Percentiles rank a stretch among this genome's conserved stretches.
Conservation (phyloP, 2,888 invertebrate species). For the Parelbella ahira region DNA sequence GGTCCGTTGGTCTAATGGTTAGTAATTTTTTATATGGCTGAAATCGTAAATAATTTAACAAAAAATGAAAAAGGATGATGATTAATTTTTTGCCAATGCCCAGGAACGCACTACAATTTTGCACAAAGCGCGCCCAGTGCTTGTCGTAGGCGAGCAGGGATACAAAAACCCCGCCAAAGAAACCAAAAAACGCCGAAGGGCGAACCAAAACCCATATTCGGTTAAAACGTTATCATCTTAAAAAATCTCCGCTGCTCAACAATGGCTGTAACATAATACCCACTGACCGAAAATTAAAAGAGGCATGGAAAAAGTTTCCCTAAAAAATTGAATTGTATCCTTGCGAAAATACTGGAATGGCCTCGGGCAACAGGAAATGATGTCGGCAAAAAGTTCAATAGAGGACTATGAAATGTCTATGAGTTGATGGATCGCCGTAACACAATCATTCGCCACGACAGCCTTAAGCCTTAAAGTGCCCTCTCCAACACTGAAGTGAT, state of each 20-base stretch:
- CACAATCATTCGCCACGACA: constrained; percentile 70
- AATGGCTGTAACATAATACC: constrained; percentile 61
- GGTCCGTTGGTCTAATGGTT: too few species aligned
- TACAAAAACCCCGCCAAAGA: constrained; percentile 42
- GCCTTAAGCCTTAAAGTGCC: constrained; percentile 68
- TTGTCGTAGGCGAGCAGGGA: constrained; percentile 31
- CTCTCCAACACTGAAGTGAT: constrained; percentile 74
- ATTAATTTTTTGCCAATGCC: too few species aligned
- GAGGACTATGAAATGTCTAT: constrained; percentile 66
- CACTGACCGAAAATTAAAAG: constrained; percentile 61
- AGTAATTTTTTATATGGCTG: too few species aligned
- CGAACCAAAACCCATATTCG: constrained; percentile 39
- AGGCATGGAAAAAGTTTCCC: constrained; percentile 41
- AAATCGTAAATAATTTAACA: too few species aligned
- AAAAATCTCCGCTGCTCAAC: constrained; percentile 44
- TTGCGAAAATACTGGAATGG: constrained; percentile 60
- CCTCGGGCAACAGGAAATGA: constrained; percentile 73
- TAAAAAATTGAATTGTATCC: constrained; percentile 67
- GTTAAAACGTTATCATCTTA: constrained; percentile 49
- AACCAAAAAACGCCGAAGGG: constrained; percentile 42
- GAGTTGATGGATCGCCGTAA: constrained; percentile 75
- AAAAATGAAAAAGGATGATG: too few species aligned
- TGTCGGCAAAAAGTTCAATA: constrained; percentile 64
- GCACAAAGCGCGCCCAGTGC: constrained; percentile 38
- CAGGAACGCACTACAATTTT: constrained; percentile 16